A percentile compares a stretch with the other conserved stretches of the same genome.
Evolutionary conservation across 2,888 invertebrate genomes (phyloP).

Genomic region (Ormyrus labotus): DNA sequence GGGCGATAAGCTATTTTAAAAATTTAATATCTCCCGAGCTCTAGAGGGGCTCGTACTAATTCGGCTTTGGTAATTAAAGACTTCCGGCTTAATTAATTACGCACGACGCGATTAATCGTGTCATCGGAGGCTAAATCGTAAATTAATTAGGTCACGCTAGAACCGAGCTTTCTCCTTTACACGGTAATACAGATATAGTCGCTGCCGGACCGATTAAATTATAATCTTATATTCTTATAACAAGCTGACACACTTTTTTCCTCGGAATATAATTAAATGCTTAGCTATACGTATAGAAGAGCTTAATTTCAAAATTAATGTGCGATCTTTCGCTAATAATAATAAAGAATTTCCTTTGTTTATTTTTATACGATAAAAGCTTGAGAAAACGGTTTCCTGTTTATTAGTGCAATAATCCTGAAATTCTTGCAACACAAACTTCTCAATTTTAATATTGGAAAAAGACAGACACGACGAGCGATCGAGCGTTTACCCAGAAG

Average conservation of each 20-base stretch:
- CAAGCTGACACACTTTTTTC: too few relatives aligned
- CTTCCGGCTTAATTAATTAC: slow-evolving; percentile 17
- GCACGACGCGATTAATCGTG: slow-evolving; percentile 38
- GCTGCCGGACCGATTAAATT: slow-evolving; percentile 9
- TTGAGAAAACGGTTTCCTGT: neutral
- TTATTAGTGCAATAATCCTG: neutral
- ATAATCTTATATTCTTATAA: neutral
- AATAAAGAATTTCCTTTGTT: too few relatives aligned
- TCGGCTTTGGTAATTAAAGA: slow-evolving; percentile 21
- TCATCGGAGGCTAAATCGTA: slow-evolving; percentile 48
- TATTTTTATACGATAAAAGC: too few relatives aligned
- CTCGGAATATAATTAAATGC: too few relatives aligned
- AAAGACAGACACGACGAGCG: neutral
- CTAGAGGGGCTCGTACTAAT: too few relatives aligned
- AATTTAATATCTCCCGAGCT: too few relatives aligned
- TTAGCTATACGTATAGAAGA: too few relatives aligned
- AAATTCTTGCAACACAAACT: neutral
- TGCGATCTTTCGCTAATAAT: too few relatives aligned
- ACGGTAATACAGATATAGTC: slow-evolving; percentile 2
- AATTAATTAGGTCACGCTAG: slow-evolving; percentile 56
- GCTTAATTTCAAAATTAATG: too few relatives aligned
- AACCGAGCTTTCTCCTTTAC: slow-evolving; percentile 22
- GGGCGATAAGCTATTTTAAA: too few relatives aligned
- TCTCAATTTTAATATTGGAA: neutral
- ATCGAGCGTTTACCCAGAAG: neutral